Evolutionary conservation across 2,113 vertebrate species (phyloP), one percentile per base, ranked within the genome.

Genomic region (Erythrolamprus reginae): DNA sequence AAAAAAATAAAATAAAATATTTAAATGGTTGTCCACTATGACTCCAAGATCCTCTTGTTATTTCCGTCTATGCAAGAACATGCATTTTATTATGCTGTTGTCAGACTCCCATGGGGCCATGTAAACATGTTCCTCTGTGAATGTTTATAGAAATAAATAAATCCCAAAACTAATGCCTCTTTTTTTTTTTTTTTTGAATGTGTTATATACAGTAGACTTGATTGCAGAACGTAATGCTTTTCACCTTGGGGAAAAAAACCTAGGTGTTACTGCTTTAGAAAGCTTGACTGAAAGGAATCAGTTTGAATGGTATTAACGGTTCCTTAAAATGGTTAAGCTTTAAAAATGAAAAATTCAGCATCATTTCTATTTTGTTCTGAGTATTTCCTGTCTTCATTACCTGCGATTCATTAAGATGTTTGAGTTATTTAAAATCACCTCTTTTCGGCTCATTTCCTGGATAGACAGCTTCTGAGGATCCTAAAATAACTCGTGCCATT

Each of bases 331-430:
- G 28, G 58, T 6, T 38, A 33, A 33, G 24, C 47, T 33, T 52
- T 21, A 15, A 77, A 23, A 10, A 33, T 15, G 12, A 93, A 93
- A 65, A 92, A 94, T 93, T 94, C 91, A 94, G 94, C 92, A 93
- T 47, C 93, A 89, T 93, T 91, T 52, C 93, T 88, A 5, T 91
- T 56, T 48, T 61, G 42, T 61, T 48, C 19, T 3, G 12, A 86
- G 23, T 86, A 53, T 12, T 42, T 86, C 33, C 33, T 23, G 8
- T 86, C 26, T 88, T 88, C 24, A 47, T 61, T 88, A 94, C 92
- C 90, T 23, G 84, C 90, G 93, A 91, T 94, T 95, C 90, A 92
- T 93, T 92, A 92, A 93, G 94, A 92, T 88, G 51, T 93, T 95
- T 89, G 88, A 87, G 89, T 94, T 95, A 86, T 86, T 94, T 89